Evolutionary conservation across 2,797 vertebrate species (phyloP).

Genomic region (Geotrypetes seraphini): DNA sequence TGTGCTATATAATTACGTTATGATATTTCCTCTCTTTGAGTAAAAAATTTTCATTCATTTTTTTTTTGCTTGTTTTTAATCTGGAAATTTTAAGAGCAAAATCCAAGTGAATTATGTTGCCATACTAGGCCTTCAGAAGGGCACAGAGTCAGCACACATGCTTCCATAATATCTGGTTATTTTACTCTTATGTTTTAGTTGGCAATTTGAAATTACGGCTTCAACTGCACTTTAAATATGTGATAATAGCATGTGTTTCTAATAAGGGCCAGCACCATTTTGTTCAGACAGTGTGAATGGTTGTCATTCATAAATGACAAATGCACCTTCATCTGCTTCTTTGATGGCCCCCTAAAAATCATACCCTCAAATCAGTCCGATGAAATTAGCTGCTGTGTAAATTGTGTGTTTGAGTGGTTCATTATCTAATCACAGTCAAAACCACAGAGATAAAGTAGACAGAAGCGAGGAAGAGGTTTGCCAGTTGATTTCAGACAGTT

Average conservation of each 20-base stretch:
- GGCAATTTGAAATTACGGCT: slow-evolving; percentile 74
- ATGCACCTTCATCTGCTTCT: slow-evolving; percentile 69
- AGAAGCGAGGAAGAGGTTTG: slow-evolving; percentile 75
- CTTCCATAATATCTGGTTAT: slow-evolving; percentile 70
- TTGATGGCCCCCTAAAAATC: slow-evolving; percentile 65
- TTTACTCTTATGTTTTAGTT: slow-evolving; percentile 69
- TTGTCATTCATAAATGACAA: slow-evolving; percentile 80
- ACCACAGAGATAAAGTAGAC: slow-evolving; percentile 79
- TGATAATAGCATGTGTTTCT: slow-evolving; percentile 71
- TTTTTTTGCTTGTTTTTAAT: slow-evolving; percentile 31
- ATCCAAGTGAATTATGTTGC: slow-evolving; percentile 56
- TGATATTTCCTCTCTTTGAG: slow-evolving; percentile 12
- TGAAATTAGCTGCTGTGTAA: slow-evolving; percentile 86
- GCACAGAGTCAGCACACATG: slow-evolving; percentile 69
- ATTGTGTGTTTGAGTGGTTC: slow-evolving; percentile 87
- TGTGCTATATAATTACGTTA: no score
- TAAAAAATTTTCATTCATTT: slow-evolving; percentile 26
- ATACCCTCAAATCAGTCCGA: slow-evolving; percentile 81
- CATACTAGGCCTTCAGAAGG: slow-evolving; percentile 62
- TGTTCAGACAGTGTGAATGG: slow-evolving; percentile 68
- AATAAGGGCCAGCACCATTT: slow-evolving; percentile 70
- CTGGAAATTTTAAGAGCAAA: slow-evolving; percentile 48
- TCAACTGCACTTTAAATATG: slow-evolving; percentile 73
- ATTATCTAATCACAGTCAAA: slow-evolving; percentile 96
- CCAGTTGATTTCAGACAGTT: slow-evolving; percentile 64